Evolutionary conservation across 1,140 invertebrate genomes (phyloP).

Genomic region (Eueides isabella): DNA sequence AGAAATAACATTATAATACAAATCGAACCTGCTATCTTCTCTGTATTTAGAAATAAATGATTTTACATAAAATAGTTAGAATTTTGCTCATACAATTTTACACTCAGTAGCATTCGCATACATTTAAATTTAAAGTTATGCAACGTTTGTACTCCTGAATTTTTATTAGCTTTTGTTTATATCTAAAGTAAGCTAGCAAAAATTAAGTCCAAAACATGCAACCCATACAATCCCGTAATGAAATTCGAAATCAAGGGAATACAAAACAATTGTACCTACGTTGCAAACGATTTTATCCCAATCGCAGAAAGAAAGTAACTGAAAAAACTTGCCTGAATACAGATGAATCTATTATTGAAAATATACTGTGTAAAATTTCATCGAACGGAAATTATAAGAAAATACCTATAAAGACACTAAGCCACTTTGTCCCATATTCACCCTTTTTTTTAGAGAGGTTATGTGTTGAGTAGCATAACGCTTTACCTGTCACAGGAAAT

Average conservation of each 20-base stretch:
- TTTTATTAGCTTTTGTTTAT: conserved; percentile 10
- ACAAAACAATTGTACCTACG: conserved; percentile 61
- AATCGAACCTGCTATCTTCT: no score
- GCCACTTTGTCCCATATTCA: no score
- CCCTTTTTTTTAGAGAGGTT: no score
- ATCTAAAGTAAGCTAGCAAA: conserved; percentile 18
- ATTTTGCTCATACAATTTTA: neutral
- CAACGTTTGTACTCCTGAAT: neutral
- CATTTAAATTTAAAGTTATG: conserved; percentile 9
- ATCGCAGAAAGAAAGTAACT: conserved; percentile 66
- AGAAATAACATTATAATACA: no score
- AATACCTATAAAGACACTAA: no score
- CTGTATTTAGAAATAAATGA: no score
- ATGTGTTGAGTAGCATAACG: no score
- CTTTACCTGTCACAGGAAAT: no score
- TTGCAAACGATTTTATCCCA: conserved; percentile 68
- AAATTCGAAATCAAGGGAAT: conserved; percentile 73
- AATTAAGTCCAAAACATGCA: conserved; percentile 37
- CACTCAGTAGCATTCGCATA: neutral
- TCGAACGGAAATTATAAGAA: no score
- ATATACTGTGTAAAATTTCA: conserved; percentile 39
- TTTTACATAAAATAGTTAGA: neutral
- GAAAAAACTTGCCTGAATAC: conserved; percentile 72
- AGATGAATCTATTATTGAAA: conserved; percentile 55
- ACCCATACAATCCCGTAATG: conserved; percentile 51